Conservation (phyloP, 92 coral and sea anemone genomes). For the Zoanthus sansibaricus region DNA sequence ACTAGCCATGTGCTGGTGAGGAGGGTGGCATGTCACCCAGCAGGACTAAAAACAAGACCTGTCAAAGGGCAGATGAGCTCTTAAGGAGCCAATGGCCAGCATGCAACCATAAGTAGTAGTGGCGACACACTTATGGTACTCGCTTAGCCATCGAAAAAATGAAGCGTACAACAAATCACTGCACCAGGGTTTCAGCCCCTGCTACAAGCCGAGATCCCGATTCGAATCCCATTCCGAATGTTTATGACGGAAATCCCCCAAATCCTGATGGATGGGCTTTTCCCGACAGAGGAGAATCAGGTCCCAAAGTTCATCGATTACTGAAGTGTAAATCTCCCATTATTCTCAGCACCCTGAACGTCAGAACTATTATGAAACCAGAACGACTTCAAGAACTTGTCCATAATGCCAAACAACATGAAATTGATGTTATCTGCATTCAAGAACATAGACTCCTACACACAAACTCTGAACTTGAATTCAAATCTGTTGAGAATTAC, state of each 20-base stretch:
- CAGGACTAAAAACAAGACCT: too few relatives aligned
- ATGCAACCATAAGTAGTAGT: too few relatives aligned
- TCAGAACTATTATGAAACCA: neutral
- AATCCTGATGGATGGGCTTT: neutral
- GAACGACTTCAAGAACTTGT: neutral
- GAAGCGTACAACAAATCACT: neutral
- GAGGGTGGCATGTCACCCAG: too few relatives aligned
- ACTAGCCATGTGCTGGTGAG: too few relatives aligned
- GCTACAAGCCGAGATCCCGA: neutral
- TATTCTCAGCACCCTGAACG: constrained; percentile 21
- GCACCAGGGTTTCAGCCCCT: constrained; percentile 26
- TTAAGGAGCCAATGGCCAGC: too few relatives aligned
- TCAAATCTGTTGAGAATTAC: neutral
- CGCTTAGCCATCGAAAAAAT: constrained; percentile 31
- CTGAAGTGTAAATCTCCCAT: neutral
- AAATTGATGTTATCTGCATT: constrained; percentile 23
- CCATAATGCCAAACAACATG: constrained; percentile 11
- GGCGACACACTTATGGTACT: neutral
- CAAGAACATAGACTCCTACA: constrained; percentile 8
- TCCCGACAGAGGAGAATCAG: constrained; percentile 11
- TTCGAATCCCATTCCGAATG: neutral
- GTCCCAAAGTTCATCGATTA: neutral
- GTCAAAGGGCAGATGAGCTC: too few relatives aligned
- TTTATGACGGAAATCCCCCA: constrained; percentile 13
- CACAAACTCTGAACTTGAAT: constrained; percentile 1